Percentiles rank a stretch among this genome's conserved stretches.
phyloP scores from a whole-genome alignment of 92 coral and sea anemone genomes.

The Desmophyllum pertusum region DNA sequence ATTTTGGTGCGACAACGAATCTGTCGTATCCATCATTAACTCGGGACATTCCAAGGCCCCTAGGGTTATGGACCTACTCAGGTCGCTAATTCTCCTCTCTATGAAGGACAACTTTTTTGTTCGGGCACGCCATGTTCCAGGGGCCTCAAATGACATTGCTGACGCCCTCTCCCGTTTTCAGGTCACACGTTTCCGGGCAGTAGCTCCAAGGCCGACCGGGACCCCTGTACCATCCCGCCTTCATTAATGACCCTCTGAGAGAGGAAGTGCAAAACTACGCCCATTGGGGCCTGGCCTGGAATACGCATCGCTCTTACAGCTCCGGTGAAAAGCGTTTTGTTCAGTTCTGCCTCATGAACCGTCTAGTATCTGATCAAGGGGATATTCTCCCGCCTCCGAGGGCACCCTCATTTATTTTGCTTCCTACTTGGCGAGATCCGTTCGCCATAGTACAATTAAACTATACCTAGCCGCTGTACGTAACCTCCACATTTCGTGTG shows the following conservation, averaged over 20 bases:
- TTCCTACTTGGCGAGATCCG: constrained; percentile 41
- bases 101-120: constrained; percentile 44
- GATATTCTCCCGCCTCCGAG: constrained; percentile 33
- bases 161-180: constrained; percentile 63
- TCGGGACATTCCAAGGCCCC: no score
- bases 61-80: constrained; percentile 46
- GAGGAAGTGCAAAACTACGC: constrained; percentile 38
- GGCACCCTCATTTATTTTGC: constrained; percentile 45
- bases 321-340: constrained; percentile 52
- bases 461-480: constrained; percentile 49
- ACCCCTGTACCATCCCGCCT: constrained; percentile 29
- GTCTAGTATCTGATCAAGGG: background rate
- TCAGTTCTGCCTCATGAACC: constrained; percentile 35
- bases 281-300: constrained; percentile 17
- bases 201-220: constrained; percentile 41
- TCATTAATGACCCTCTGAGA: constrained; percentile 33
- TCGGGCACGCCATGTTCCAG: constrained; percentile 54
- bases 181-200: constrained; percentile 49
- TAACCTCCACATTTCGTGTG: constrained; percentile 6
- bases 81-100: constrained; percentile 34
- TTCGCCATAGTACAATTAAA: constrained; percentile 53
- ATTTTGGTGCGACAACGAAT: no score
- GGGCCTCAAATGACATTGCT: constrained; percentile 53
- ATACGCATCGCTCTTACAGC: constrained; percentile 51
- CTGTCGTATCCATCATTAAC: no score